phyloP scores from a whole-genome alignment of 2,113 vertebrate genomes.

The Orthochromis indermauri region DNA sequence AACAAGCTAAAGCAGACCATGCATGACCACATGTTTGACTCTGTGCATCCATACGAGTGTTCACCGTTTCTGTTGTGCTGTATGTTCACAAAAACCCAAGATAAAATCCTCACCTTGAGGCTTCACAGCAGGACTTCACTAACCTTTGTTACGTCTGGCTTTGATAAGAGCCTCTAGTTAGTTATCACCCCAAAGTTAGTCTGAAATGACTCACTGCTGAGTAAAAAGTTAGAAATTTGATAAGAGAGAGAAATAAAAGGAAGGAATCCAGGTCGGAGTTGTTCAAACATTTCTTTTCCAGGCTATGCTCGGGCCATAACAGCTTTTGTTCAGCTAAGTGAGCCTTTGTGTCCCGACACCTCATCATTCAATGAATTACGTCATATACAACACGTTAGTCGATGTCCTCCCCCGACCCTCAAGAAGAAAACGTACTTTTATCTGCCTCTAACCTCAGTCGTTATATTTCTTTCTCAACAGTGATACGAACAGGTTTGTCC shows the following conservation, averaged over 20 bases:
- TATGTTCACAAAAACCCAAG: neutral
- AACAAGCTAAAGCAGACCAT: neutral
- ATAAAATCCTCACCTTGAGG: neutral
- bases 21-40: neutral
- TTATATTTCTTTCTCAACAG: neutral
- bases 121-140: neutral
- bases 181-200: neutral
- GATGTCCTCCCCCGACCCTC: neutral
- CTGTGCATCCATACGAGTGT: neutral
- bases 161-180: neutral
- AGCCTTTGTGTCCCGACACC: neutral
- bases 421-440: neutral
- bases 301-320: neutral
- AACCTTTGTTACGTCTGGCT: rapidly evolving
- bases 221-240: neutral
- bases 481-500: neutral
- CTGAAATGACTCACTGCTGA: neutral
- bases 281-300: neutral
- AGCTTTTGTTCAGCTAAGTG: neutral
- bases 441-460: neutral
- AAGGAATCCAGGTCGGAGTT: neutral
- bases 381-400: neutral
- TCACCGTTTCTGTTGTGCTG: neutral
- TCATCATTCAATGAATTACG: neutral
- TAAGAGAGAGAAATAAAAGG: neutral